Conservation (phyloP, 2,797 vertebrate genomes). For the Parambassis ranga region DNA sequence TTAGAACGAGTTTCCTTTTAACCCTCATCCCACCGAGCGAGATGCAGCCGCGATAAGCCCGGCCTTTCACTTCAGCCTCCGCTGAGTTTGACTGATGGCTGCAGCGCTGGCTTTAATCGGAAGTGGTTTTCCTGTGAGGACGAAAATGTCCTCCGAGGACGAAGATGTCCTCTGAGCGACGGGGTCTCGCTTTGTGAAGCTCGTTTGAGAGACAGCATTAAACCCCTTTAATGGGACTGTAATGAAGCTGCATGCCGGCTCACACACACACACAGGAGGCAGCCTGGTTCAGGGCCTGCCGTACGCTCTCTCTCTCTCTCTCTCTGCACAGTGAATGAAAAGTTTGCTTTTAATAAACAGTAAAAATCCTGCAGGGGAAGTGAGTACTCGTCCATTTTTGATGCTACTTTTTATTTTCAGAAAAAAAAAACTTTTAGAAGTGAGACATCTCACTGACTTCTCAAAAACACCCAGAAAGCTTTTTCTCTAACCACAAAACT, state of each 20-base stretch:
- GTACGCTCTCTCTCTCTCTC: too few relatives aligned
- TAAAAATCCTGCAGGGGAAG: constrained; percentile 17
- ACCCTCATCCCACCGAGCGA: constrained; percentile 30
- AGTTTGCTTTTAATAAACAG: constrained; percentile 28
- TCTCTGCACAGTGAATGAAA: not conserved
- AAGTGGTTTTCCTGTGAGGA: not conserved
- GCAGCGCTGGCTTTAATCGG: not conserved
- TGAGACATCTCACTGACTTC: not conserved
- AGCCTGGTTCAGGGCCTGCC: too few relatives aligned
- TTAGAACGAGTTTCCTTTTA: constrained; percentile 42
- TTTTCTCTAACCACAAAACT: not conserved
- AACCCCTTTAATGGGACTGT: not conserved
- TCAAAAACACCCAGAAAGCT: not conserved
- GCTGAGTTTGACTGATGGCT: constrained; percentile 24
- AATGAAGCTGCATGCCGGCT: not conserved
- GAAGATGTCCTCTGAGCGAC: not conserved
- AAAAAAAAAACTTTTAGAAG: not conserved
- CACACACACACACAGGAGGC: not conserved
- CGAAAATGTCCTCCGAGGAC: not conserved
- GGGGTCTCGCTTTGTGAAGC: not conserved
- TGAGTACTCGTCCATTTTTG: not conserved
- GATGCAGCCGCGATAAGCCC: constrained; percentile 20
- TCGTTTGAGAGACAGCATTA: not conserved
- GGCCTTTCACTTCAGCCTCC: constrained; percentile 4
- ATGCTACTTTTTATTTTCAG: not conserved